Percentiles rank a stretch among this genome's conserved stretches.
Conservation (phyloP, 2,113 vertebrate species). For the Neomonachus schauinslandi region DNA sequence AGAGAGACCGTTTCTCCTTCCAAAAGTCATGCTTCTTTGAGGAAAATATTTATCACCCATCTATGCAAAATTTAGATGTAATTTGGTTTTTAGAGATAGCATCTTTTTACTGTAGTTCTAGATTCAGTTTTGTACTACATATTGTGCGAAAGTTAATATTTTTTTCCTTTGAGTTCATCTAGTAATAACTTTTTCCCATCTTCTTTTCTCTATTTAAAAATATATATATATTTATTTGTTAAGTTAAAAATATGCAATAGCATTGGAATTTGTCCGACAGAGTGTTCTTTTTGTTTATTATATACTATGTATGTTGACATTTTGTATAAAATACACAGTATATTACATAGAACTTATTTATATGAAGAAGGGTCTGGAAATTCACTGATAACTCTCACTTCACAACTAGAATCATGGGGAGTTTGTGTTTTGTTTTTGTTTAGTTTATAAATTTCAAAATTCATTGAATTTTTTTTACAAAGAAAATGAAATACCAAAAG, state of each 20-base stretch:
- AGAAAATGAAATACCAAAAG: not conserved
- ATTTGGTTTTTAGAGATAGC: not conserved
- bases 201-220: not conserved
- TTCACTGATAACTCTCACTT: not conserved
- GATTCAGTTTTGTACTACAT: not conserved
- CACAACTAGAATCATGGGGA: not conserved
- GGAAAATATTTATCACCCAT: not conserved
- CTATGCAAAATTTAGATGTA: constrained; percentile 29
- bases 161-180: not conserved
- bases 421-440: not conserved
- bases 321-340: not conserved
- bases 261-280: not conserved
- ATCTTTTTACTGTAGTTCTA: not conserved
- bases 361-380: not conserved
- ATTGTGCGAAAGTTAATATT: not conserved
- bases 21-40: not conserved
- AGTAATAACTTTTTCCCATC: not conserved
- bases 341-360: not conserved
- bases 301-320: not conserved
- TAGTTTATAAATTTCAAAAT: constrained; percentile 26
- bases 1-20: not conserved
- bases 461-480: not conserved
- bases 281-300: not conserved
- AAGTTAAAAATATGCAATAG: not conserved
- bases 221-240: not conserved